Evolutionary conservation across 2,888 invertebrate species (phyloP), one percentile per base, ranked within the genome.

Genomic region (Lasioglossum lativentre): DNA sequence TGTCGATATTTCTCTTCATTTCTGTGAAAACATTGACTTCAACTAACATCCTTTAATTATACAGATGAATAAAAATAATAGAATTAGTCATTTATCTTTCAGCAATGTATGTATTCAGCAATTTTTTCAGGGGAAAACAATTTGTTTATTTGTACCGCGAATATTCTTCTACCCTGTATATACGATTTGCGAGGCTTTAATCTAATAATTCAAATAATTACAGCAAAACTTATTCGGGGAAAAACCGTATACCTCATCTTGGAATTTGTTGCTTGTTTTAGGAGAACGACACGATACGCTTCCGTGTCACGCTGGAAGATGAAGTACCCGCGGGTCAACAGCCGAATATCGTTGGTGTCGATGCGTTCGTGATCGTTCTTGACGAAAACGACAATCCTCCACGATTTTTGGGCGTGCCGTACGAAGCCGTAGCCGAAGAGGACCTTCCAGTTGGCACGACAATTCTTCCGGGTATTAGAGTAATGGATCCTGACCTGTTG

Each of bases 381-480:
- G 98, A 99, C 93, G 98, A 98, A 92, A 98, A 99, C 94, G 98
- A 99, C 93, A 98, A 98, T 95, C 96, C 98, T 52, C 98, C 98
- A 12, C 96, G 90, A 86, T 93, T 94, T 86, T 95, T 95, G 4
- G 95, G 98, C 97, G 97, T 97, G 87, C 98, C 98, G 0, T 98
- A 98, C 95, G 97, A 98, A 95, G 96, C 97, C 5, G 96, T 97
- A 89, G 97, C 98, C 12, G 96, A 97, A 68, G 98, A 98, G 95
- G 97, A 98, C 93, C 97, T 97, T 0, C 95, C 96, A 23, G 95
- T 97, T 5, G 98, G 97, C 2, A 96, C 97, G 8, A 97, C 97
- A 0, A 96, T 98, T 40, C 96, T 98, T 89, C 96, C 96, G 45
- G 96, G 97, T 83, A 97, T 99, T 78, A 95, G 96, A 81, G 97